phyloP scores from a whole-genome alignment of 2,113 vertebrate genomes.

The Eclectus roratus region DNA sequence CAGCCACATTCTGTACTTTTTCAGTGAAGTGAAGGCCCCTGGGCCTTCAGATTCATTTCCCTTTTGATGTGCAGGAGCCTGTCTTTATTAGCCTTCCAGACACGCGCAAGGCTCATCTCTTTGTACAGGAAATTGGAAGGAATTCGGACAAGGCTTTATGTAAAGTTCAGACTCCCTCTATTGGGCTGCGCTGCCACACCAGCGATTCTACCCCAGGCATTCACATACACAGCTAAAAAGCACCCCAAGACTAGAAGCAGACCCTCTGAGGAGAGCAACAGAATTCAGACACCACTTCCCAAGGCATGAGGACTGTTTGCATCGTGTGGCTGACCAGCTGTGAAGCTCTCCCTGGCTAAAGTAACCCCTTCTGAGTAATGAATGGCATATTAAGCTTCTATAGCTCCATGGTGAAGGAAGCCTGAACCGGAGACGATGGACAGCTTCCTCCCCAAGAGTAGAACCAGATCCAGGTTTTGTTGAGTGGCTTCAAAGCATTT shows the following conservation, averaged over 20 bases:
- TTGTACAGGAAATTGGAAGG: not conserved
- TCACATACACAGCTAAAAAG: not conserved
- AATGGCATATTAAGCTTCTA: not conserved
- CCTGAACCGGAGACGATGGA: not conserved
- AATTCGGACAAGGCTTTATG: constrained; percentile 3
- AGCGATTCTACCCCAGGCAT: not conserved
- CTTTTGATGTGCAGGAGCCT: not conserved
- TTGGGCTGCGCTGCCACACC: not conserved
- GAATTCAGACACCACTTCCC: not conserved
- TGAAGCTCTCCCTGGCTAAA: not conserved
- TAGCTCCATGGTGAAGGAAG: not conserved
- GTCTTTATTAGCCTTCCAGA: not conserved
- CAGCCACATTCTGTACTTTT: not conserved
- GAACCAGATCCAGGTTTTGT: not conserved
- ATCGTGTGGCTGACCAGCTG: accelerated
- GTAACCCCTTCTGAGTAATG: not conserved
- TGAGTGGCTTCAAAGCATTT: not conserved
- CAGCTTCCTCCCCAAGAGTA: not conserved
- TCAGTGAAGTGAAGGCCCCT: not conserved
- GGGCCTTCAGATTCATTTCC: not conserved
- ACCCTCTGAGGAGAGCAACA: not conserved
- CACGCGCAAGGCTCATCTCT: not conserved
- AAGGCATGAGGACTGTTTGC: accelerated
- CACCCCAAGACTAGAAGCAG: not conserved
- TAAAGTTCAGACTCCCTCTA: constrained; percentile 19